Percentiles rank a stretch among this genome's conserved stretches.
Evolutionary conservation across 2,888 invertebrate genomes (phyloP).

Genomic region (Napeogenes inachia): DNA sequence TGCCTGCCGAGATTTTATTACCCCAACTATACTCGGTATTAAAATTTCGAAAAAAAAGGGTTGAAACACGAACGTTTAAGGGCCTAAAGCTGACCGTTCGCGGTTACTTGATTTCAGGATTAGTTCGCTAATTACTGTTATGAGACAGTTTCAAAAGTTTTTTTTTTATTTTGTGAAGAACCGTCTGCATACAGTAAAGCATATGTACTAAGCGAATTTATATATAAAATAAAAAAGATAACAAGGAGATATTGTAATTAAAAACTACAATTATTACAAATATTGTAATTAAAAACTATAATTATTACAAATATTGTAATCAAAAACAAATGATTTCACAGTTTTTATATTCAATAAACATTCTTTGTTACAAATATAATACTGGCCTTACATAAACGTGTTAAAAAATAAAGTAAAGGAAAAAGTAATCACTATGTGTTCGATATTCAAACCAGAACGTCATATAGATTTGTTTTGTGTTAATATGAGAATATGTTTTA

Average conservation of each 20-base stretch:
- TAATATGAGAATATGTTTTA: conserved; percentile 38
- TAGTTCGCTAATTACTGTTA: conserved; percentile 64
- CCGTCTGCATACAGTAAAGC: conserved; percentile 15
- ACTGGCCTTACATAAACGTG: conserved; percentile 19
- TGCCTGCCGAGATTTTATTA: conserved; percentile 76
- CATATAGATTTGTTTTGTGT: conserved; percentile 24
- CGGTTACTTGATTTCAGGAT: conserved; percentile 66
- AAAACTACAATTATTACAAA: no score
- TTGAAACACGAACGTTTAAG: conserved; percentile 67
- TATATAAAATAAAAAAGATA: no score
- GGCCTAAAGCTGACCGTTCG: conserved; percentile 66
- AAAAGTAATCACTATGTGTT: conserved; percentile 18
- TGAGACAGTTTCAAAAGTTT: conserved; percentile 61
- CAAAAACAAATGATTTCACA: no score
- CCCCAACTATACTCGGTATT: conserved; percentile 73
- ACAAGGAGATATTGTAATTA: no score
- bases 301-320: no score
- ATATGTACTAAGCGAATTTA: conserved; percentile 8
- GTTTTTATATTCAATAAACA: no score
- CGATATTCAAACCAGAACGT: conserved; percentile 25
- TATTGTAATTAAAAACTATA: no score
- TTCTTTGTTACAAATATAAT: conserved; percentile 9
- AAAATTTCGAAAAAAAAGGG: conserved; percentile 63
- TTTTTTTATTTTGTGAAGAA: conserved; percentile 32
- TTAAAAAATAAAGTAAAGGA: conserved; percentile 12